These are phyloP conservation scores for Rhabditophanes sp. DNA, from an alignment of 2,888 invertebrate genomes.

Conservation along the genomic window DNA sequence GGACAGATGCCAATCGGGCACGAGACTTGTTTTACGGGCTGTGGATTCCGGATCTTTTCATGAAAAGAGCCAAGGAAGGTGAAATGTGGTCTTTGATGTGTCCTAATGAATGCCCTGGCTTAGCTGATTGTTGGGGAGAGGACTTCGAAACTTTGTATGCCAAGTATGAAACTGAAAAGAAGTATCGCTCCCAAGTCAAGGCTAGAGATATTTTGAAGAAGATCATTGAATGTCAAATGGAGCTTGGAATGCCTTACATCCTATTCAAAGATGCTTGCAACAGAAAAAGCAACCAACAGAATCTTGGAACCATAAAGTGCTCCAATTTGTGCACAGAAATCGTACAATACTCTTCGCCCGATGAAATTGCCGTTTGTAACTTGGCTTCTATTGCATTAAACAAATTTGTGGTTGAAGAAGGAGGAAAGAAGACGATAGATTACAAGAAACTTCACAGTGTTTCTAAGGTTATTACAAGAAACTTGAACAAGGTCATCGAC, in stretches of 20 bases:
- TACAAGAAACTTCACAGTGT: conserved; percentile 71
- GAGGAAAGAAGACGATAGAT: conserved; percentile 56
- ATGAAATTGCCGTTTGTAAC: conserved; percentile 74
- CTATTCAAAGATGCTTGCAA: conserved; percentile 67
- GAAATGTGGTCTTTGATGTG: conserved; percentile 86
- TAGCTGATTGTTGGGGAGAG: conserved; percentile 80
- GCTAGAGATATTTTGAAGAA: conserved; percentile 83
- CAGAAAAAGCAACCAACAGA: conserved; percentile 87
- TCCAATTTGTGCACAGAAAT: conserved; percentile 95
- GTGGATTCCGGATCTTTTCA: conserved; percentile 92
- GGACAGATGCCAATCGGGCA: conserved; percentile 72
- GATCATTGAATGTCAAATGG: conserved; percentile 64
- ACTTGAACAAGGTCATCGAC: conserved; percentile 90
- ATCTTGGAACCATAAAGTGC: conserved; percentile 90
- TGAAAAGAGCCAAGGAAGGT: conserved; percentile 56
- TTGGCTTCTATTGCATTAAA: conserved; percentile 88
- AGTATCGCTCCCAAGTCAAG: conserved; percentile 48
- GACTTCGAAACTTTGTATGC: conserved; percentile 73
- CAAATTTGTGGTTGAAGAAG: conserved; percentile 66
- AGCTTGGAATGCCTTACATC: conserved; percentile 93
- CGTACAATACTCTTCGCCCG: conserved; percentile 60
- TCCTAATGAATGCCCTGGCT: conserved; percentile 74
- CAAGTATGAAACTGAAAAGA: conserved; percentile 48
- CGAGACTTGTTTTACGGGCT: conserved; percentile 86
- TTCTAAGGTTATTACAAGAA: conserved; percentile 59